Conservation (phyloP, 2,888 invertebrate species). For the Augiades crinisus region DNA sequence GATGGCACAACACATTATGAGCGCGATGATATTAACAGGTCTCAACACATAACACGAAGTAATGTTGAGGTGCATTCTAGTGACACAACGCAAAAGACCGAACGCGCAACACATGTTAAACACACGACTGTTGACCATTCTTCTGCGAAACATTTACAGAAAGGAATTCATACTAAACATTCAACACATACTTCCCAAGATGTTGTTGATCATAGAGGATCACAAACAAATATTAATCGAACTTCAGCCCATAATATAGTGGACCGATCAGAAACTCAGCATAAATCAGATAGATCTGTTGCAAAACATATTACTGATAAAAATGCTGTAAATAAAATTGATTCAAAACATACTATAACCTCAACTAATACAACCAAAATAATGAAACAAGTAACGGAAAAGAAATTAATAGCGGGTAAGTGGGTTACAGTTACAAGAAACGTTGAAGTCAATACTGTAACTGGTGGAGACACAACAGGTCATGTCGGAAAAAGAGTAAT, state of each 20-base stretch:
- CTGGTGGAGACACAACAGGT: slow-evolving; percentile 41
- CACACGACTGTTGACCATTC: slow-evolving; percentile 31
- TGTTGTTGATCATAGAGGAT: slow-evolving; percentile 37
- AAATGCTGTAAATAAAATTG: slow-evolving; percentile 49
- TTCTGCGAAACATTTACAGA: slow-evolving; percentile 42
- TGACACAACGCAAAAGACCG: slow-evolving; percentile 42
- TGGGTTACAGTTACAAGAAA: slow-evolving; percentile 80
- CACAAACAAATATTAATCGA: slow-evolving; percentile 72
- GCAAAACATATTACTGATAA: slow-evolving; percentile 48
- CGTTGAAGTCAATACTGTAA: slow-evolving; percentile 83
- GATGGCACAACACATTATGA: slow-evolving; percentile 33
- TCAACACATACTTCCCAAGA: slow-evolving; percentile 42
- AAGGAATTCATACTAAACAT: slow-evolving; percentile 46
- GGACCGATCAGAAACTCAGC: slow-evolving; percentile 41
- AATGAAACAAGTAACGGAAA: slow-evolving; percentile 80
- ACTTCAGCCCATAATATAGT: slow-evolving; percentile 54
- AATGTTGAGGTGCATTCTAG: slow-evolving; percentile 39
- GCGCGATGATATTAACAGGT: slow-evolving; percentile 4
- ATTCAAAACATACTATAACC: slow-evolving; percentile 52
- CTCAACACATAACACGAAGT: slow-evolving; percentile 25
- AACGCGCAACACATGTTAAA: slow-evolving; percentile 39
- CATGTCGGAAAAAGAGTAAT: slow-evolving; percentile 28
- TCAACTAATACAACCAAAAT: slow-evolving; percentile 75
- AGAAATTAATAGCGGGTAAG: slow-evolving; percentile 74
- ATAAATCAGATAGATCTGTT: slow-evolving; percentile 44